These are phyloP conservation scores for Lutraria lutraria DNA, from an alignment of 2,888 invertebrate species.

Conservation along the genomic window DNA sequence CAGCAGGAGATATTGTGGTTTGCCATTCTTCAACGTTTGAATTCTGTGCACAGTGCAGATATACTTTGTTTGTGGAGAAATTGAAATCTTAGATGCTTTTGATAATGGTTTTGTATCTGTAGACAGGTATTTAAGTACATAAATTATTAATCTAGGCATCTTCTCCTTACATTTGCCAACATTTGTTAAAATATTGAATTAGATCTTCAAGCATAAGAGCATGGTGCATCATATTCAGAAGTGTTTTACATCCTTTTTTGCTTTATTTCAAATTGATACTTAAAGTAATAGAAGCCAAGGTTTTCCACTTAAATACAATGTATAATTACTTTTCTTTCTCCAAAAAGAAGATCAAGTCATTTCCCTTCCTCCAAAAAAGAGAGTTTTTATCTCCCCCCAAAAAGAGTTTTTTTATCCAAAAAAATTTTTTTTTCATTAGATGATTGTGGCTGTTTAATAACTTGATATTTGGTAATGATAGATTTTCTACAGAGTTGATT, in stretches of 20 bases:
- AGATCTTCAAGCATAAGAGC: too few relatives aligned
- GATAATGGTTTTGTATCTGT: background rate
- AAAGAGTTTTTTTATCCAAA: background rate
- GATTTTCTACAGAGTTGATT: slow-evolving; percentile 2
- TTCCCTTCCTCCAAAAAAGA: background rate
- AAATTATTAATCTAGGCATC: slow-evolving; percentile 5
- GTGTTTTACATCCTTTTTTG: background rate
- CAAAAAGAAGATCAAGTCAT: background rate
- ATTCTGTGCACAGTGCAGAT: background rate
- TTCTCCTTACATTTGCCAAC: background rate
- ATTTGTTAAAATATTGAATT: background rate
- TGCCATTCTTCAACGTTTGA: background rate
- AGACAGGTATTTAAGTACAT: slow-evolving; percentile 10
- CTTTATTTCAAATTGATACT: background rate
- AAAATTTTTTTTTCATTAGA: background rate
- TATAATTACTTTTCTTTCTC: background rate
- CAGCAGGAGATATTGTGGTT: background rate
- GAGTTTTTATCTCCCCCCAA: background rate
- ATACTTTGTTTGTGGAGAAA: background rate
- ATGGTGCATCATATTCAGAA: too few relatives aligned
- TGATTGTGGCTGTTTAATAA: background rate
- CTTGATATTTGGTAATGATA: background rate
- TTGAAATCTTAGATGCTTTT: background rate
- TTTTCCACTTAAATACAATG: background rate
- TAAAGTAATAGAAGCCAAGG: background rate